Conservation (phyloP, 2,888 invertebrate species). For the Aphrophora alni region DNA sequence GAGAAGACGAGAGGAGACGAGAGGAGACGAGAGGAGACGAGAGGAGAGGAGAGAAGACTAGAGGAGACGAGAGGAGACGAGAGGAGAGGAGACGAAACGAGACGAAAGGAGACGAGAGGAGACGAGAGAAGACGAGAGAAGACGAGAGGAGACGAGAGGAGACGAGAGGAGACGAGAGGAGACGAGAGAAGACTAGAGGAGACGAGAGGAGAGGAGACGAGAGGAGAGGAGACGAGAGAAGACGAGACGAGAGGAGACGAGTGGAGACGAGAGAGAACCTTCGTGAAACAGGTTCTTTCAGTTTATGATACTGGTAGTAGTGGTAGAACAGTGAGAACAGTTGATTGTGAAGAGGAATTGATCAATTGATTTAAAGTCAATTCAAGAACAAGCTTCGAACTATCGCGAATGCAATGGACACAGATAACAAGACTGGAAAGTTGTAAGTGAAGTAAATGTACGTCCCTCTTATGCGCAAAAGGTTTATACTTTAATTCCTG, state of each 20-base stretch:
- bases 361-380: too few relatives aligned
- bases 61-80: not conserved
- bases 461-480: too few relatives aligned
- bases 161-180: not conserved
- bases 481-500: too few relatives aligned
- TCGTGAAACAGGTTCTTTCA: too few relatives aligned
- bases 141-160: not conserved
- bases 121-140: slow-evolving; percentile 1
- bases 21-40: not conserved
- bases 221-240: slow-evolving; percentile 3
- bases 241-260: slow-evolving; percentile 11
- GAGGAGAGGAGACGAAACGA: not conserved
- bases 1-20: not conserved
- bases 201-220: not conserved
- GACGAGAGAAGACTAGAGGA: not conserved
- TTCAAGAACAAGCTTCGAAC: too few relatives aligned
- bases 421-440: too few relatives aligned
- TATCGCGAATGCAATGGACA: too few relatives aligned
- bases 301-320: too few relatives aligned
- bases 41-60: not conserved
- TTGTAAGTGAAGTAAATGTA: too few relatives aligned
- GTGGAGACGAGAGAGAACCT: slow-evolving; percentile 9
- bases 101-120: not conserved
- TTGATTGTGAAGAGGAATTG: too few relatives aligned
- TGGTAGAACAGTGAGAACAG: too few relatives aligned